Evolutionary conservation across 2,797 vertebrate genomes (phyloP).

Genomic region (Odontamblyopus rebecca): DNA sequence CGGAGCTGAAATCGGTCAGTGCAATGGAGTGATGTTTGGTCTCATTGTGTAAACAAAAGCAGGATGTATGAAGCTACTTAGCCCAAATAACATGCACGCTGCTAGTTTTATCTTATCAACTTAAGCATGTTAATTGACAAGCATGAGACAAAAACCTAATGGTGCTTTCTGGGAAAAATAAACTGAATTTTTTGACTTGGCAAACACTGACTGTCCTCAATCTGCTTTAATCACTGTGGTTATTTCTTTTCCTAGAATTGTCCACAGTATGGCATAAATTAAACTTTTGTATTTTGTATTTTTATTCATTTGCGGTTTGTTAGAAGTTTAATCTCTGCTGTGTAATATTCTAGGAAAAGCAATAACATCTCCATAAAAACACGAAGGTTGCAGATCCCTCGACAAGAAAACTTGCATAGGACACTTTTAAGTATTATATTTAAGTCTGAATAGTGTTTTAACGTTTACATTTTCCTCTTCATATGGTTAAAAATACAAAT

Average conservation of each 20-base stretch:
- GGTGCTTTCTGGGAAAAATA: neutral
- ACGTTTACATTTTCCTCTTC: neutral
- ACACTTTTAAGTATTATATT: no score
- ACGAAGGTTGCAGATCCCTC: no score
- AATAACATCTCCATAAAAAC: neutral
- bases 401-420: no score
- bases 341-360: neutral
- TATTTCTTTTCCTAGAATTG: no score
- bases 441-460: no score
- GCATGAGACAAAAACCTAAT: neutral
- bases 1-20: no score
- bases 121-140: slow-evolving; percentile 9
- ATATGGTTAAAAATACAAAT: neutral
- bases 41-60: neutral
- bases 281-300: no score
- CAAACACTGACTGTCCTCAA: neutral
- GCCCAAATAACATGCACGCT: neutral
- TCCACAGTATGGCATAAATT: no score
- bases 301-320: no score
- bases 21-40: neutral
- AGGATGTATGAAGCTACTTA: neutral
- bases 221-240: no score
- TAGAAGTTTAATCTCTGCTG: neutral
- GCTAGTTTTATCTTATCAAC: neutral
- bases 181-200: neutral